These are phyloP conservation scores for Trematomus bernacchii DNA, from an alignment of 2,797 vertebrate species.

Conservation along the genomic window DNA sequence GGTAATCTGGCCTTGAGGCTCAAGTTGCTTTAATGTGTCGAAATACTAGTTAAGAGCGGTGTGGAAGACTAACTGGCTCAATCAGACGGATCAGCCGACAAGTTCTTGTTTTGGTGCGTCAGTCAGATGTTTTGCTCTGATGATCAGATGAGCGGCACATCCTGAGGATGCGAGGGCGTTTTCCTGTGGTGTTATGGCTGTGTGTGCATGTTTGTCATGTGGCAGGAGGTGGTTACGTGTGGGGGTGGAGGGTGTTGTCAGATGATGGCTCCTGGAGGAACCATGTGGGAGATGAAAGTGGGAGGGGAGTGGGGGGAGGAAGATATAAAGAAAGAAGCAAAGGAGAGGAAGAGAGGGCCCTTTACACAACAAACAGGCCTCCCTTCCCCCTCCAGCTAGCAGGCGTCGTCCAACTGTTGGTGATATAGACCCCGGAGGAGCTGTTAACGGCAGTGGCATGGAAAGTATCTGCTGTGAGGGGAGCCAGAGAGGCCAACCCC, in stretches of 20 bases:
- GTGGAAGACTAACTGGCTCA: background rate
- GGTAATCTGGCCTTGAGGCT: constrained; percentile 1
- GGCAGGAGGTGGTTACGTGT: constrained; percentile 73
- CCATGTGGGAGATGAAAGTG: constrained; percentile 77
- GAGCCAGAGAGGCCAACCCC: constrained; percentile 69
- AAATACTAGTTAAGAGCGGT: constrained; percentile 4
- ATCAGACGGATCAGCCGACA: constrained; percentile 23
- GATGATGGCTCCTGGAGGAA: constrained; percentile 81
- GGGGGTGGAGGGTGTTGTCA: constrained; percentile 81
- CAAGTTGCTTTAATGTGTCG: constrained; percentile 19
- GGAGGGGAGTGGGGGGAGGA: constrained; percentile 68
- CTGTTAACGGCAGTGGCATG: constrained; percentile 78
- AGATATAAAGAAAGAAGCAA: constrained; percentile 72
- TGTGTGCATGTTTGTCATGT: constrained; percentile 75
- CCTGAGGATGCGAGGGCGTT: constrained; percentile 81
- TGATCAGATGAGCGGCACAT: constrained; percentile 73
- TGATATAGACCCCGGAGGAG: constrained; percentile 77
- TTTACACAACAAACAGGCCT: constrained; percentile 79
- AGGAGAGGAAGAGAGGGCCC: constrained; percentile 72
- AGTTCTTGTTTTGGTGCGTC: constrained; percentile 33
- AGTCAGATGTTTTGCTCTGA: constrained; percentile 52
- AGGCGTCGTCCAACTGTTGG: constrained; percentile 78
- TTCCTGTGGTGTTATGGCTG: constrained; percentile 76
- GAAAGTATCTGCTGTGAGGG: constrained; percentile 73
- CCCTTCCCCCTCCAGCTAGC: constrained; percentile 70